Percentiles rank a stretch among this genome's conserved stretches.
Evolutionary conservation across 2,888 invertebrate species (phyloP).

Genomic region (Calameuta filiformis): DNA sequence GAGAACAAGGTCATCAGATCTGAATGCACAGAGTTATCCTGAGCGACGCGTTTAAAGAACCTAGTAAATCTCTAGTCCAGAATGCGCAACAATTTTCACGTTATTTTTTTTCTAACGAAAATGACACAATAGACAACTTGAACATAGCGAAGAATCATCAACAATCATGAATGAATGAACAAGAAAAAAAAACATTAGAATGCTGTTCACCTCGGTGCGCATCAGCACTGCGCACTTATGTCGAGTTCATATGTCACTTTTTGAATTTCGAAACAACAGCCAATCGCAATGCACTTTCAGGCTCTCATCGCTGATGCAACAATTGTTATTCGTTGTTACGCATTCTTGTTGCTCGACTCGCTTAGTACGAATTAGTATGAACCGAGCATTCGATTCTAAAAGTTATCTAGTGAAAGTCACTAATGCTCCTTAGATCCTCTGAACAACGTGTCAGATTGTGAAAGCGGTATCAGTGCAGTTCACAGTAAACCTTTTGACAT

Average conservation of each 20-base stretch:
- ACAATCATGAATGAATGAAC: background rate
- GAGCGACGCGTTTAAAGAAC: background rate
- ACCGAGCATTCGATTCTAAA: background rate
- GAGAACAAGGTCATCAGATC: slow-evolving; percentile 20
- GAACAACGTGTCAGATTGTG: background rate
- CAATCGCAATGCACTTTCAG: background rate
- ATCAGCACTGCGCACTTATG: background rate
- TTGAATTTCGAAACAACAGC: background rate
- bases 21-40: background rate
- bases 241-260: background rate
- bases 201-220: background rate
- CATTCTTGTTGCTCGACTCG: background rate
- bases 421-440: background rate
- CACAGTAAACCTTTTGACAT: background rate
- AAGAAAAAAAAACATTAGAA: background rate
- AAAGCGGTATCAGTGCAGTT: background rate
- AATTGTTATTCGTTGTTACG: background rate
- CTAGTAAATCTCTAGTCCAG: background rate
- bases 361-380: background rate
- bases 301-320: background rate
- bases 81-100: background rate
- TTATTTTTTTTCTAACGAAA: background rate
- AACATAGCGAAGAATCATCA: background rate
- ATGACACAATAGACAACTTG: background rate
- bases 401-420: background rate